Evolutionary conservation across 2,797 vertebrate species (phyloP).

Genomic region (Chaetophractus vellerosus): DNA sequence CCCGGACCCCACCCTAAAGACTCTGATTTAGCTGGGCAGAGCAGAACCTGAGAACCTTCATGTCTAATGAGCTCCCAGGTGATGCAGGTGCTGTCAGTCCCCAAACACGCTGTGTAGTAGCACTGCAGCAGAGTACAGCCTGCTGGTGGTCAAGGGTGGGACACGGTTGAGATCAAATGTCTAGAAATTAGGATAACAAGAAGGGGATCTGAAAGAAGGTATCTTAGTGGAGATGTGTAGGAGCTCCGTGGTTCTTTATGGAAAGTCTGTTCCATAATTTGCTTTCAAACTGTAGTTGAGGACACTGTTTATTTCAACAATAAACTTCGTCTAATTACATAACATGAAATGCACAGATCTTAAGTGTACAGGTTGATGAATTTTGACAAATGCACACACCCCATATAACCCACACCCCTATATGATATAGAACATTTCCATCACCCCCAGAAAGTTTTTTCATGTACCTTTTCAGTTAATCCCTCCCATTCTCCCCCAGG

Average conservation of each 20-base stretch:
- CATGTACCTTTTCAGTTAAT: neutral
- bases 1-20: neutral
- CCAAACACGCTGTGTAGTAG: neutral
- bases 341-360: neutral
- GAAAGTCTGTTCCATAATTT: neutral
- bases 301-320: constrained; percentile 1
- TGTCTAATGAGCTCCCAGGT: neutral
- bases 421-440: neutral
- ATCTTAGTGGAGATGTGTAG: neutral
- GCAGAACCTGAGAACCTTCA: neutral
- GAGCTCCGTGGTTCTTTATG: neutral
- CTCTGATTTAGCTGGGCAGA: neutral
- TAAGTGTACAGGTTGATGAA: constrained; percentile 21
- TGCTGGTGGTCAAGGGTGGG: neutral
- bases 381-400: constrained; percentile 20
- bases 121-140: neutral
- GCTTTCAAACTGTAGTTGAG: neutral
- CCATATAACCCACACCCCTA: neutral
- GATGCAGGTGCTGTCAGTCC: neutral
- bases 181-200: neutral
- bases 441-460: neutral
- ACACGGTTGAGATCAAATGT: neutral
- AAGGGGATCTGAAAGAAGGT: neutral
- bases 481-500: neutral
- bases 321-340: neutral